A percentile compares a stretch with the other conserved stretches of the same genome.
phyloP scores from a whole-genome alignment of 2,113 vertebrate genomes.

The Crypturellus undulatus region DNA sequence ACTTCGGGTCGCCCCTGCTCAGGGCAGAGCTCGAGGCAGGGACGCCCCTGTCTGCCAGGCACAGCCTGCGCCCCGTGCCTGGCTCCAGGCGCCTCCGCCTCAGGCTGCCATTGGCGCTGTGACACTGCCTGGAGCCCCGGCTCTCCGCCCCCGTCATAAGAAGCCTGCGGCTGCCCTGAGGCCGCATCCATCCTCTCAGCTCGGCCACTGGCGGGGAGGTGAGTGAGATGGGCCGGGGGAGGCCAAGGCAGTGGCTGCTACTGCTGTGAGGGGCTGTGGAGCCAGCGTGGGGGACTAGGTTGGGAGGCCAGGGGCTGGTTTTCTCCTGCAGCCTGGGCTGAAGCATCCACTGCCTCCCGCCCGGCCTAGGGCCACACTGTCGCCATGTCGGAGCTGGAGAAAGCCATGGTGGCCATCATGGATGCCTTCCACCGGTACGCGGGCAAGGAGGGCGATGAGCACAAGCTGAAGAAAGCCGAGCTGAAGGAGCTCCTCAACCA shows the following conservation, averaged over 20 bases:
- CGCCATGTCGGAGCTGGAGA: constrained; percentile 87
- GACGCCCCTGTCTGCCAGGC: neutral
- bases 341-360: neutral
- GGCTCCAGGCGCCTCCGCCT: neutral
- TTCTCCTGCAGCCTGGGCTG: no score
- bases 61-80: neutral
- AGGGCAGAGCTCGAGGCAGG: neutral
- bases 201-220: neutral
- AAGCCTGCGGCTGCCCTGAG: accelerated
- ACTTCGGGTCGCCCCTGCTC: no score
- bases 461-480: constrained; percentile 88
- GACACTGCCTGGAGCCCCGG: accelerated
- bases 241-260: no score
- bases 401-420: constrained; percentile 82
- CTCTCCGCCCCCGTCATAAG: neutral
- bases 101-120: neutral
- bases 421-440: constrained; percentile 87
- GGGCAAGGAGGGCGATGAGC: constrained; percentile 84
- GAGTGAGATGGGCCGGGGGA: neutral
- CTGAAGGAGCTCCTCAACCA: constrained; percentile 87
- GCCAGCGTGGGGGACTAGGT: no score
- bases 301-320: no score
- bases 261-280: no score
- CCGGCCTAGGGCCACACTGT: neutral
- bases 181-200: neutral